Evolutionary conservation across 1,140 invertebrate species (phyloP).

Genomic region (Rhynchophorus ferrugineus): DNA sequence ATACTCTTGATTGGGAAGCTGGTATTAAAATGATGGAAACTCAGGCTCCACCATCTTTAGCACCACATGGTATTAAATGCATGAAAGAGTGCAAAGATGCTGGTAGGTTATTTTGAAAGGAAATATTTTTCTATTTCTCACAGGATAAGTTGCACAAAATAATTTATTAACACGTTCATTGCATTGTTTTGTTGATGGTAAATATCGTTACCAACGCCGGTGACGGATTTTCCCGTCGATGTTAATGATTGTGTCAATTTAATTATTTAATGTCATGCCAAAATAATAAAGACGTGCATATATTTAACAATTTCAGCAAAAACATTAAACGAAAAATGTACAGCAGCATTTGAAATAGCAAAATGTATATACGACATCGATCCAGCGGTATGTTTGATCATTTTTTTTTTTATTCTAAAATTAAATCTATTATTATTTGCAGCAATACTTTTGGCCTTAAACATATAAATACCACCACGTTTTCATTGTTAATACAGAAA

Average conservation of each 20-base stretch:
- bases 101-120: slow-evolving; percentile 15
- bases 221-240: too few relatives aligned
- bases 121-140: too few relatives aligned
- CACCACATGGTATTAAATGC: slow-evolving; percentile 10
- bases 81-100: slow-evolving; percentile 28
- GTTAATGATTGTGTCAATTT: too few relatives aligned
- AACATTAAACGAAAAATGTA: slow-evolving; percentile 26
- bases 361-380: slow-evolving; percentile 27
- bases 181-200: too few relatives aligned
- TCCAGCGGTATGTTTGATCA: slow-evolving; percentile 17
- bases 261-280: neutral
- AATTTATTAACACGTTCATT: too few relatives aligned
- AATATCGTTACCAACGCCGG: too few relatives aligned
- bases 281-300: neutral
- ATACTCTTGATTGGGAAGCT: slow-evolving; percentile 29
- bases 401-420: slow-evolving; percentile 3
- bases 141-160: too few relatives aligned
- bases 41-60: slow-evolving; percentile 23
- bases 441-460: slow-evolving; percentile 15
- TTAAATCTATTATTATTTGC: slow-evolving; percentile 4
- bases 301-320: slow-evolving; percentile 21
- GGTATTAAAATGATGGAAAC: slow-evolving; percentile 21
- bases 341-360: slow-evolving; percentile 26
- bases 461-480: neutral
- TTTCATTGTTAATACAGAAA: too few relatives aligned